Evolutionary conservation across 2,797 vertebrate genomes (phyloP), one percentile per base, ranked within the genome.

Genomic region (Mareca strepera): DNA sequence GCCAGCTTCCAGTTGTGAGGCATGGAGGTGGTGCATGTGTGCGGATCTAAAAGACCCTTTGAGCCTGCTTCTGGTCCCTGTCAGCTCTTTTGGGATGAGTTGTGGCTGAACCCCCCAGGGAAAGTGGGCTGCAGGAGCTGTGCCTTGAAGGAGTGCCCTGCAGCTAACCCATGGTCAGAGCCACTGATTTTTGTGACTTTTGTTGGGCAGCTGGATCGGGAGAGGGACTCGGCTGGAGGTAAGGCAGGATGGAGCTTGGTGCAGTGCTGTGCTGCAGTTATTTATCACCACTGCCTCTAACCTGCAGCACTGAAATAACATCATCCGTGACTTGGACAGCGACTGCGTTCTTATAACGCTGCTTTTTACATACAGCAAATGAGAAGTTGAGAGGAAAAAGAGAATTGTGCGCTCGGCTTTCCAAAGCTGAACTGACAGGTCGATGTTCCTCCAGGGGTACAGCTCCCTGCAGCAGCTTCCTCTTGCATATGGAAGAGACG

Each of bases 381-480:
- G 82, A 81, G 76, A 18, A 58, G 17, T 37, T 75, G 76, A 22
- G 39, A 35, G 88, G 86, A 64, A 35, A 52, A 77, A 68, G 63
- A 67, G 64, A 64, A 68, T 55, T 1, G 6, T 93, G 83, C 81
- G 28, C 3, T 53, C 29, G 53, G 50, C 53, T 93, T 82, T 84
- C 56, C 75, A 87, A 90, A 93, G 88, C 53, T 86, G 82, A 44
- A 12, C 4, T 85, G 94, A 52, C 60, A 80, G 86, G 13, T 75
- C 77, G 91, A 89, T 6, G n/a, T 7, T 91, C 77, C 91, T 85
- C 87, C 82, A 77, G 91, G 79, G 91, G 3, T 10, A 5, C 72
- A 39, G 22, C 56, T 92, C 94, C 80, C 92, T 39, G 85, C 10
- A 1, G 91, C 93, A 83, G 70, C 80, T 86, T 91, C 92, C 70